Evolutionary conservation across 2,797 vertebrate species (phyloP).

Genomic region (Brotula barbata): DNA sequence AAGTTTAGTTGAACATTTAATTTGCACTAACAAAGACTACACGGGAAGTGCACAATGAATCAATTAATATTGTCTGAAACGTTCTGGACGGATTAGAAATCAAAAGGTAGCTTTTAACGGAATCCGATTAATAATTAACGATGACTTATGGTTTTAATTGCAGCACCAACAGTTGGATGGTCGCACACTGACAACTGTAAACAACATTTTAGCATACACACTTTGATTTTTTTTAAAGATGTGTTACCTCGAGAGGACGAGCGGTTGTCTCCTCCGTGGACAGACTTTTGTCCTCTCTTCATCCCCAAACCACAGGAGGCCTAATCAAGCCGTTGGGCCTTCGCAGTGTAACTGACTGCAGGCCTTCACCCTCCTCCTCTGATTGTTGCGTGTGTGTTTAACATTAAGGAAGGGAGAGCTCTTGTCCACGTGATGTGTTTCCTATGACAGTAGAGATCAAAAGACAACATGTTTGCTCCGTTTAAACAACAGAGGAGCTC

Average conservation of each 20-base stretch:
- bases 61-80: too few species aligned
- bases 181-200: background rate
- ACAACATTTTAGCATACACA: background rate
- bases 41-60: background rate
- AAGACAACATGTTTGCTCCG: conserved; percentile 24
- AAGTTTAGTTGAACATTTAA: background rate
- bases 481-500: conserved; percentile 5
- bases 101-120: too few species aligned
- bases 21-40: background rate
- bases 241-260: conserved; percentile 22
- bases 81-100: too few species aligned
- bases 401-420: conserved; percentile 35
- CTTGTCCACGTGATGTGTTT: conserved; percentile 35
- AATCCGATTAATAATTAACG: too few species aligned
- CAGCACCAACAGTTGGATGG: too few species aligned
- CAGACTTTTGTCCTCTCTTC: conserved; percentile 59
- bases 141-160: too few species aligned
- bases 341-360: conserved; percentile 67
- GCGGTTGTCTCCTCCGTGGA: conserved; percentile 39
- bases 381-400: background rate
- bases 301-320: conserved; percentile 65
- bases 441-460: conserved; percentile 45
- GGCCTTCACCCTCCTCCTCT: conserved; percentile 27
- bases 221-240: conserved; percentile 5
- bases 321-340: conserved; percentile 62